Percentiles rank a stretch among this genome's conserved stretches.
Conservation (phyloP, 2,797 vertebrate genomes). For the Brachymystax lenok region DNA sequence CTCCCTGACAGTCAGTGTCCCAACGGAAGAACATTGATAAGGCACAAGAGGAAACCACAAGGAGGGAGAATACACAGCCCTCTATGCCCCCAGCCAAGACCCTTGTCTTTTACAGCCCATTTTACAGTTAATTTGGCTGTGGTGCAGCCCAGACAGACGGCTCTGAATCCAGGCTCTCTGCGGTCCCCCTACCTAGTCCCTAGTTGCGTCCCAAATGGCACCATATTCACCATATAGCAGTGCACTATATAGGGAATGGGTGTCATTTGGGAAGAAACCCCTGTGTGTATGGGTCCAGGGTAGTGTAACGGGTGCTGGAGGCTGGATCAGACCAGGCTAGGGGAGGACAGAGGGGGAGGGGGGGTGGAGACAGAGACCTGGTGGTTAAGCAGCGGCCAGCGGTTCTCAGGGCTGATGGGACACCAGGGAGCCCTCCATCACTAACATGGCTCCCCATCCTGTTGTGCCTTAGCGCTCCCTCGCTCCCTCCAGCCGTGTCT, state of each 20-base stretch:
- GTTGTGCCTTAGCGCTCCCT: constrained; percentile 34
- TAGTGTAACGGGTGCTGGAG: constrained; percentile 20
- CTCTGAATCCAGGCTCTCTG: constrained; percentile 27
- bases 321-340: constrained; percentile 6
- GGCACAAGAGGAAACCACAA: constrained; percentile 12
- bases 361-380: constrained; percentile 37
- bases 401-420: constrained; percentile 45
- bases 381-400: constrained; percentile 34
- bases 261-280: too few species aligned
- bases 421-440: constrained; percentile 67
- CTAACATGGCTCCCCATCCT: constrained; percentile 43
- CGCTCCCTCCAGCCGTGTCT: constrained; percentile 8
- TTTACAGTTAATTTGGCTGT: constrained; percentile 6
- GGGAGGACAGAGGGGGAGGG: constrained; percentile 17
- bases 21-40: constrained; percentile 6
- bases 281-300: constrained; percentile 18
- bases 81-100: neutral
- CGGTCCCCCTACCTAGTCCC: constrained; percentile 14
- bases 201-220: too few species aligned
- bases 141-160: constrained; percentile 14
- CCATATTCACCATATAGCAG: too few species aligned
- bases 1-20: constrained; percentile 11
- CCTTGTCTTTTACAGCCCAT: neutral
- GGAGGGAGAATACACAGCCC: neutral
- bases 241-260: too few species aligned